These are phyloP conservation scores for Apostichopus californicus DNA, from an alignment of 35 echinoderm and acorn worm genomes.

Conservation along the genomic window DNA sequence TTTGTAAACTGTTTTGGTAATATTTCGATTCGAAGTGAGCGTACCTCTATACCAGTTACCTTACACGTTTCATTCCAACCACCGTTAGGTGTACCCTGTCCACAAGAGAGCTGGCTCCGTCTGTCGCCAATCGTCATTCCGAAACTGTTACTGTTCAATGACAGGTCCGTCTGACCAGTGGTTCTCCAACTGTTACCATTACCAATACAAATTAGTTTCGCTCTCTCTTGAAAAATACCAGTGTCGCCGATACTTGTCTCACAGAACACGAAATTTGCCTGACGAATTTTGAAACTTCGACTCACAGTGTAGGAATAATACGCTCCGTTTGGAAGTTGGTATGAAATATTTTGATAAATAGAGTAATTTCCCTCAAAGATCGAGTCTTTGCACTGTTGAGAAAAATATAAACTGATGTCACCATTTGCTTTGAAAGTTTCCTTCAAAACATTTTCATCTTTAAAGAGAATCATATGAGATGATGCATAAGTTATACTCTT, in stretches of 20 bases:
- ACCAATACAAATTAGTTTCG: not conserved
- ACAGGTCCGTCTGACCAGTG: not conserved
- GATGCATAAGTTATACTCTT: no score
- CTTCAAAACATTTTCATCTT: not conserved
- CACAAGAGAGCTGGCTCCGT: not conserved
- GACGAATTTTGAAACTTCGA: not conserved
- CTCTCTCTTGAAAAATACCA: not conserved
- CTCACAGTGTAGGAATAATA: not conserved
- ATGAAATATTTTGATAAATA: not conserved
- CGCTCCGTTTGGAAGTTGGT: not conserved
- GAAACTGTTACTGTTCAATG: not conserved
- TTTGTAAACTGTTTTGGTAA: not conserved
- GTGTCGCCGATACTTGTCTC: not conserved
- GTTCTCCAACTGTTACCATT: not conserved
- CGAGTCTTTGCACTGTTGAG: not conserved
- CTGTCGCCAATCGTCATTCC: not conserved
- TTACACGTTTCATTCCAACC: not conserved
- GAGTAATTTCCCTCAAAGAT: not conserved
- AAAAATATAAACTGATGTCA: not conserved
- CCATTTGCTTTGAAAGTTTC: not conserved
- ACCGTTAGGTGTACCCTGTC: not conserved
- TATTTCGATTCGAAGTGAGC: not conserved
- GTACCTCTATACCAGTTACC: not conserved
- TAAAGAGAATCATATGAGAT: not conserved
- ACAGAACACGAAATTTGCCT: not conserved